Percentiles rank a stretch among this genome's conserved stretches.
phyloP scores from a whole-genome alignment of 2,888 invertebrate genomes.

The Dasypogon diadema region DNA sequence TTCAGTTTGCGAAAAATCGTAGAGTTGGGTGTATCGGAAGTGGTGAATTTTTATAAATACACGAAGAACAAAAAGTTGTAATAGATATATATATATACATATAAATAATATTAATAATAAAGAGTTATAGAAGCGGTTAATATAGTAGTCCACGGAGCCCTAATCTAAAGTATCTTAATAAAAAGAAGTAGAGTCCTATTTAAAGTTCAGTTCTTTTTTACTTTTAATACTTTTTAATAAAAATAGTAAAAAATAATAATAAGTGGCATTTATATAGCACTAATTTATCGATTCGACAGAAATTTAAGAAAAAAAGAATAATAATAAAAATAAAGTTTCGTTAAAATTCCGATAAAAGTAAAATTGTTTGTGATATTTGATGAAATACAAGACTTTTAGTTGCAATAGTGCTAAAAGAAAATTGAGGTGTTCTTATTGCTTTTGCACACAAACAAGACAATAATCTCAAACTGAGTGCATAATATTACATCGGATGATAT shows the following conservation, averaged over 20 bases:
- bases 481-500: neutral
- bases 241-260: no score
- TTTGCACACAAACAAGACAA: neutral
- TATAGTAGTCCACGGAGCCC: no score
- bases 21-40: neutral
- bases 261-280: no score
- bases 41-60: neutral
- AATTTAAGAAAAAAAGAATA: neutral
- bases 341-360: neutral
- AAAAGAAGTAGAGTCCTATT: no score
- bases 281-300: neutral
- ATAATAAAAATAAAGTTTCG: neutral
- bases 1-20: conserved; percentile 14
- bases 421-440: neutral
- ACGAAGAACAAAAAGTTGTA: neutral
- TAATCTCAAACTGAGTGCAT: neutral
- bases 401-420: neutral
- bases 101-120: no score
- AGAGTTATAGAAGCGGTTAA: no score
- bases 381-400: neutral
- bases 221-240: no score
- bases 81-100: no score
- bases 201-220: no score
- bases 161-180: no score
- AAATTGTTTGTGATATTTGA: no score